A percentile compares a stretch with the other conserved stretches of the same genome.
Evolutionary conservation across 2,113 vertebrate genomes (phyloP).

Genomic region (Carettochelys insculpta): DNA sequence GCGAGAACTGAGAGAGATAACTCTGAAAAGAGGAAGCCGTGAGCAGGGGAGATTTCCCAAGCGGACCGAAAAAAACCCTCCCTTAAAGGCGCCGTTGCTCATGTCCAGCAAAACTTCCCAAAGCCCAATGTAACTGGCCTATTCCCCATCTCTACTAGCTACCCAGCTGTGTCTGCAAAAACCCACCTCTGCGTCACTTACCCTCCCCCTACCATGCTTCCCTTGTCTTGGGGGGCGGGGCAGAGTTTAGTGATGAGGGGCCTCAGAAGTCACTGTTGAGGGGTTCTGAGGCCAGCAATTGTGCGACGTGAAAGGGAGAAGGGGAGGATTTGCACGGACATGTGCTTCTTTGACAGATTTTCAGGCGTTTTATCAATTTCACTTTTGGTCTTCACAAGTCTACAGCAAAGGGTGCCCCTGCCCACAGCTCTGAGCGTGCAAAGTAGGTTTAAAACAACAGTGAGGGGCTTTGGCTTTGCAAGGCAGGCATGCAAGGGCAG

Average conservation of each 20-base stretch:
- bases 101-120: not conserved
- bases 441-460: not conserved
- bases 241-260: not conserved
- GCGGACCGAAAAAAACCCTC: not conserved
- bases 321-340: not conserved
- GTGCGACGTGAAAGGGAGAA: not conserved
- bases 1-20: not conserved
- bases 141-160: not conserved
- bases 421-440: not conserved
- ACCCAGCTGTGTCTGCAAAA: not conserved
- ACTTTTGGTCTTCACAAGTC: not conserved
- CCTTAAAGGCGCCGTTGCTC: not conserved
- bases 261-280: not conserved
- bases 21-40: not conserved
- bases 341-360: not conserved
- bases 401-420: not conserved
- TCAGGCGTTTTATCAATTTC: not conserved
- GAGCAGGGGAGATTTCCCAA: slow-evolving; percentile 12
- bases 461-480: not conserved
- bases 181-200: not conserved
- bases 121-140: not conserved
- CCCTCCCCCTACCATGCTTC: not conserved
- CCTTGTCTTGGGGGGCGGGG: not conserved
- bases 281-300: not conserved
- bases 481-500: not conserved